Evolutionary conservation across 2,888 invertebrate species (phyloP), one percentile per base, ranked within the genome.

Genomic region (Pemphredon lugubris): DNA sequence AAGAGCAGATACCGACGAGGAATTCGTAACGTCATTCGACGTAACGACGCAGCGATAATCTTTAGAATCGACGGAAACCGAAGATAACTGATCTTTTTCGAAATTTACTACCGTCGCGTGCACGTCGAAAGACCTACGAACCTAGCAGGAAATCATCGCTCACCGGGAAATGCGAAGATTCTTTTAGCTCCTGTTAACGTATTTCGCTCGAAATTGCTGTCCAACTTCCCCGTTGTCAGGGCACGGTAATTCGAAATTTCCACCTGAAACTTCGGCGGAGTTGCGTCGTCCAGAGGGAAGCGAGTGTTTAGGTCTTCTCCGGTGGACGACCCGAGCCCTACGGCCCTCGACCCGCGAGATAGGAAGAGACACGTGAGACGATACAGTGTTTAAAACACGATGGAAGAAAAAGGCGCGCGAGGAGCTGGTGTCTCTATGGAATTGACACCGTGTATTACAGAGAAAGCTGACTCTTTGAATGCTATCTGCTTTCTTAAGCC

Each of bases 391-490:
- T 64, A 58, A 64, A 54, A 75, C 21, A 26, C 45, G 3, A 20
- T 5, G 45, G 57, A 14, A 23, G 14, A 51, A 20, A 26, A 48
- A 51, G 61, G 54, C 14, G 47, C 16, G 39, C 42, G 48, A 53
- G 64, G 58, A 70, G 55, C 48, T 55, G 69, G 55, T n/a, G n/a
- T 23, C 64, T 60, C 67, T 59, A 68, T 77, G 80, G 80, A 79
- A 79, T 77, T 51, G 80, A 79, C 79, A 79, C 79, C 66, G 61
- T 58, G 74, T 68, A 74, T 73, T 73, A 68, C 60, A 58, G 63
- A 64, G 78, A 79, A 79, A 79, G 70, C 79, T 44, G 79, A 79
- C 63, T 70, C 78, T 65, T 48, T 14, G 55, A 63, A 57, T 51
- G 63, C 47, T 68, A 48, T 64, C 53, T 51, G 59, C 60, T 75